A percentile compares a stretch with the other conserved stretches of the same genome.
Conservation (phyloP, 2,113 vertebrate genomes). For the Emydocephalus ijimae region DNA sequence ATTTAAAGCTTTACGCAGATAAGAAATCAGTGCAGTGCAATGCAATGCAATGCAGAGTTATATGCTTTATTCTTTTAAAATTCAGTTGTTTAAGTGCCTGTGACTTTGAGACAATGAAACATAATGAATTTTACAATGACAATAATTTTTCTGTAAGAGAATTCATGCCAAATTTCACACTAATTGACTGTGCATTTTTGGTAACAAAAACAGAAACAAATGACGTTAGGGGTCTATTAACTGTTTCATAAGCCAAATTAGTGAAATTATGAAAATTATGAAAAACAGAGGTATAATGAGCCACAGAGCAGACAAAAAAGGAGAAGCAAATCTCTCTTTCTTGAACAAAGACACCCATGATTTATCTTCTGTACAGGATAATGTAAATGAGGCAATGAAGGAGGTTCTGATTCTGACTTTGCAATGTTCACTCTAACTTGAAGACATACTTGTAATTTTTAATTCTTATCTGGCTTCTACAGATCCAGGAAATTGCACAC, state of each 20-base stretch:
- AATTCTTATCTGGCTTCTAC: too few species aligned
- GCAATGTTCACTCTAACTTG: too few species aligned
- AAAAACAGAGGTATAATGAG: neutral
- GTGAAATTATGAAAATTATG: too few species aligned
- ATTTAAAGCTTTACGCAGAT: neutral
- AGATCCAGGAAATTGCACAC: too few species aligned
- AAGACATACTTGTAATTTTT: too few species aligned
- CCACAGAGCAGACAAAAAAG: neutral
- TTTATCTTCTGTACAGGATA: neutral
- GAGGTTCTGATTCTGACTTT: neutral
- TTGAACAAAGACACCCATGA: neutral
- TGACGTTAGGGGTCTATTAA: neutral
- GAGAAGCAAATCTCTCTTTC: neutral
- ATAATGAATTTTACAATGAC: neutral
- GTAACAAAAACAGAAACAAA: neutral
- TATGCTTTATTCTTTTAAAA: neutral
- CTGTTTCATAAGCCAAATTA: neutral
- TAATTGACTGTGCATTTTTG: neutral
- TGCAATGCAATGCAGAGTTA: neutral
- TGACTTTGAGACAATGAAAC: neutral
- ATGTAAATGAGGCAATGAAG: neutral
- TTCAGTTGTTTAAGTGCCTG: neutral
- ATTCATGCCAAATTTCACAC: neutral
- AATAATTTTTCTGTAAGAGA: neutral
- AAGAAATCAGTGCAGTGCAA: neutral